These are phyloP conservation scores for Novumbra hubbsi DNA, from an alignment of 2,797 vertebrate genomes.

Conservation along the genomic window DNA sequence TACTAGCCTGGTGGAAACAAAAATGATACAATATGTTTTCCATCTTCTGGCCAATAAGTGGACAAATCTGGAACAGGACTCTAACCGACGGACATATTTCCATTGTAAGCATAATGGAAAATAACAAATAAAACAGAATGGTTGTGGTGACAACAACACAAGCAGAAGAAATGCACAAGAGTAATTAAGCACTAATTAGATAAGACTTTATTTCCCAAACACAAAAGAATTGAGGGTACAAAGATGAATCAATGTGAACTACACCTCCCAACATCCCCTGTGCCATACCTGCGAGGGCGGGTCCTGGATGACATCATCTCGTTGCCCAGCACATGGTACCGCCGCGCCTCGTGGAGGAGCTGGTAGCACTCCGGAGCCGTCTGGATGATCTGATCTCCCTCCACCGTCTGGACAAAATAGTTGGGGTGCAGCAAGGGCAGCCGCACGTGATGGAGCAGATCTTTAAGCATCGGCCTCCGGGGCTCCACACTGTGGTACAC, in stretches of 20 bases:
- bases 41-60: background rate
- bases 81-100: background rate
- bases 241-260: background rate
- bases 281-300: slow-evolving; percentile 93
- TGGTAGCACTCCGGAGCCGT: slow-evolving; percentile 95
- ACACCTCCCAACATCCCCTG: slow-evolving; percentile 20
- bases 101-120: background rate
- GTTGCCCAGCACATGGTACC: slow-evolving; percentile 96
- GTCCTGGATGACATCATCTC: slow-evolving; percentile 99
- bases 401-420: slow-evolving; percentile 98
- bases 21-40: background rate
- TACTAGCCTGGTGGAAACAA: background rate
- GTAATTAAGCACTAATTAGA: background rate
- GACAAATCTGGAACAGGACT: background rate
- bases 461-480: slow-evolving; percentile 85
- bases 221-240: background rate
- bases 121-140: background rate
- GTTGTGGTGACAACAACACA: background rate
- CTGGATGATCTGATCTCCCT: slow-evolving; percentile 95
- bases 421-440: slow-evolving; percentile 94
- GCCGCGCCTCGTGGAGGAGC: slow-evolving; percentile 92
- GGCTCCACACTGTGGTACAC: slow-evolving; percentile 86
- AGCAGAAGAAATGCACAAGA: background rate
- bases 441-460: slow-evolving; percentile 90
- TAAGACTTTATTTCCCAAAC: background rate